Evolutionary conservation across 2,113 vertebrate species (phyloP).

Genomic region (Rhabdornis inornatus): DNA sequence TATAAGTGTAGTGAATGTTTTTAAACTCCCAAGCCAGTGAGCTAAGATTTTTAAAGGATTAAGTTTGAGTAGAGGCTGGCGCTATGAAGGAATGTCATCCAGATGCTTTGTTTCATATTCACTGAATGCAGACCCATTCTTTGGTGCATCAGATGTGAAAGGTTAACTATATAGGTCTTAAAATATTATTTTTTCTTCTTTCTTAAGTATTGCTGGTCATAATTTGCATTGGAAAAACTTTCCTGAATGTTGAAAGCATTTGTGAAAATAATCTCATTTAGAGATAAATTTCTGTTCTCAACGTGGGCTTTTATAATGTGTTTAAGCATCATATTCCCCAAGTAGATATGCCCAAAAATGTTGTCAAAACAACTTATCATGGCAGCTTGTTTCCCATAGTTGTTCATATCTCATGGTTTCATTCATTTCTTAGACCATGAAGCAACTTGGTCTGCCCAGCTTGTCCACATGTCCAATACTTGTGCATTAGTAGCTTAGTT

Average conservation of each 20-base stretch:
- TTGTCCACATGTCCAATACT: not conserved
- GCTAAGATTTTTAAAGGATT: constrained; percentile 2
- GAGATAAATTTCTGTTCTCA: not conserved
- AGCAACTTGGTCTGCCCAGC: not conserved
- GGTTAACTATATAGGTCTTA: not conserved
- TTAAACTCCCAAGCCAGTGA: constrained; percentile 18
- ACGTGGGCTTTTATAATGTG: not conserved
- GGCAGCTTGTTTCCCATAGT: not conserved
- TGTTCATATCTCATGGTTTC: not conserved
- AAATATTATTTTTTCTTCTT: not conserved
- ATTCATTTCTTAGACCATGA: not conserved
- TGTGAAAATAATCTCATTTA: not conserved
- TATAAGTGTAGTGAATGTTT: not conserved
- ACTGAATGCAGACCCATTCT: not conserved
- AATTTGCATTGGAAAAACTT: constrained; percentile 10
- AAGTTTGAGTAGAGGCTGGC: not conserved
- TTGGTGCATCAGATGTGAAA: not conserved
- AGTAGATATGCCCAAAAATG: not conserved
- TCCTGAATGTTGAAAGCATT: not conserved
- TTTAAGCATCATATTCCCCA: not conserved
- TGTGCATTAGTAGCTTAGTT: not conserved
- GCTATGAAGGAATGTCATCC: constrained; percentile 37
- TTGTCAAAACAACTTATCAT: not conserved
- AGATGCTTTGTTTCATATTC: constrained; percentile 58
- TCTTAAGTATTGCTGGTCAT: not conserved